These are phyloP conservation scores for Leptoteleia sp. DNA, from an alignment of 1,140 invertebrate genomes.

Conservation along the genomic window DNA sequence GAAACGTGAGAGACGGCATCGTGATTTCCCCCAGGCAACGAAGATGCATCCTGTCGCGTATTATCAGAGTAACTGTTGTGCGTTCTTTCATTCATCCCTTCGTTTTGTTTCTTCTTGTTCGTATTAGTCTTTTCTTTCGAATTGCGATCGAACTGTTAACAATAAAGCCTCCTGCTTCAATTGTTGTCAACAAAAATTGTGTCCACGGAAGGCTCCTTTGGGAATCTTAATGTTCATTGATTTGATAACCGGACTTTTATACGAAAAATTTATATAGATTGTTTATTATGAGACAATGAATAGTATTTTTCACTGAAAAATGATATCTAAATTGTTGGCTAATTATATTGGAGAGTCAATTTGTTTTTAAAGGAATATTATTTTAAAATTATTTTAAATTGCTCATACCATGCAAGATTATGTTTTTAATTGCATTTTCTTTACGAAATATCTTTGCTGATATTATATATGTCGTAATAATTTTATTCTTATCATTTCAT, in stretches of 20 bases:
- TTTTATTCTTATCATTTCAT: no score
- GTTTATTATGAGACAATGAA: background rate
- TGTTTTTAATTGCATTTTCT: no score
- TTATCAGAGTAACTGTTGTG: conserved; percentile 28
- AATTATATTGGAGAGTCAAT: no score
- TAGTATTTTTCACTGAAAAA: no score
- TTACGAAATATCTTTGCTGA: no score
- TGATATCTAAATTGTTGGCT: no score
- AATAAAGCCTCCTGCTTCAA: conserved; percentile 14
- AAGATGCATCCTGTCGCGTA: conserved; percentile 23
- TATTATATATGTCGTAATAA: no score
- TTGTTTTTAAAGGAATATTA: no score
- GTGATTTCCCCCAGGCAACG: conserved; percentile 14
- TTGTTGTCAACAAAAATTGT: conserved; percentile 16
- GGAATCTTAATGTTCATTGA: conserved; percentile 30
- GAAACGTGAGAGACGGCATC: conserved; percentile 2
- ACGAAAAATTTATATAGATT: conserved; percentile 17
- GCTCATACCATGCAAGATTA: no score
- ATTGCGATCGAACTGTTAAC: conserved; percentile 26
- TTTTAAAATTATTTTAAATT: no score
- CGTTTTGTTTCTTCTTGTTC: conserved; percentile 29
- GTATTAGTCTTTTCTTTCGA: conserved; percentile 6
- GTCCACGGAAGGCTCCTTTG: background rate
- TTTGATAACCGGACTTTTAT: background rate
- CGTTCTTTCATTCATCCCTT: conserved; percentile 20